phyloP scores from a whole-genome alignment of 2,113 vertebrate genomes.

The Eulemur rufifrons region DNA sequence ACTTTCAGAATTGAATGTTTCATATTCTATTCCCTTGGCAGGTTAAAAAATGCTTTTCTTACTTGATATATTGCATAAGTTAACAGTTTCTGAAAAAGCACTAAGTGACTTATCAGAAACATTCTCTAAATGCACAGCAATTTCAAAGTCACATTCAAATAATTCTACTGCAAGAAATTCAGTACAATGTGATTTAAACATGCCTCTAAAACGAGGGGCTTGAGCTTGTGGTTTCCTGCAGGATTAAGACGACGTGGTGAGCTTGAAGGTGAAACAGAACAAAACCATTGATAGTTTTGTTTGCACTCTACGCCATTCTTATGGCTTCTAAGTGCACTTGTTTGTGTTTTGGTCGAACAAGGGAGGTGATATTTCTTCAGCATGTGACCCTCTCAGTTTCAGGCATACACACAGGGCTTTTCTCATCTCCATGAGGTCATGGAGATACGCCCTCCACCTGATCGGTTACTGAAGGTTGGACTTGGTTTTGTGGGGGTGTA shows the following conservation, averaged over 20 bases:
- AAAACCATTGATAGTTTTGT: not conserved
- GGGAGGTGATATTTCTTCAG: slow-evolving; percentile 19
- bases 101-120: slow-evolving; percentile 59
- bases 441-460: not conserved
- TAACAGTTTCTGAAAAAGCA: slow-evolving; percentile 73
- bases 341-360: slow-evolving; percentile 41
- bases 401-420: not conserved
- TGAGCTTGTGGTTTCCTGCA: not conserved
- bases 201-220: not conserved
- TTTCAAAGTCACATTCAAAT: slow-evolving; percentile 35
- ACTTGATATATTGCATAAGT: slow-evolving; percentile 46
- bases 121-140: slow-evolving; percentile 47
- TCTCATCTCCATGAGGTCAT: not conserved
- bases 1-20: slow-evolving; percentile 46
- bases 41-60: slow-evolving; percentile 56
- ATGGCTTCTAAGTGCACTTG: not conserved
- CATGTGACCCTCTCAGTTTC: not conserved
- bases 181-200: not conserved
- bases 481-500: not conserved
- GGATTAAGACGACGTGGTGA: slow-evolving; percentile 2
- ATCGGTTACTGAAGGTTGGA: not conserved
- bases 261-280: not conserved
- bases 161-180: not conserved
- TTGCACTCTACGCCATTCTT: not conserved
- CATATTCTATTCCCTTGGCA: slow-evolving; percentile 9